Base-by-base conservation (phyloP, 2,888 invertebrate species). In the Desoria tigrina region DNA sequence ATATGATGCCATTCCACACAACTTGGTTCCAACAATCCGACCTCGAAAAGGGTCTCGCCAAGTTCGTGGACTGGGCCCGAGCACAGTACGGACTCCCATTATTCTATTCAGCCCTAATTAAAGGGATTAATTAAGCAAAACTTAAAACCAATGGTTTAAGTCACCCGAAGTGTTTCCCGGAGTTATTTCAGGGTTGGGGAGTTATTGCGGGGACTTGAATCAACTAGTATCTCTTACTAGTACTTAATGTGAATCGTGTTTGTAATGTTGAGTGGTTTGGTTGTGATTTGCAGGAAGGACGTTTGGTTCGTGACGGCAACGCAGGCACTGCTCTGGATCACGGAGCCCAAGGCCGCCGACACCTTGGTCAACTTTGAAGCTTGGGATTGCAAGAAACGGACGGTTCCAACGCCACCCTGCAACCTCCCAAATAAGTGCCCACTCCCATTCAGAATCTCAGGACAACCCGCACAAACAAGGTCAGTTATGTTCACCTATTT, bases 1-100 rank as follows among this genome's bases (percentile, higher is more conserved):
- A 94, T 80, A 92, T 93, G 92, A 92, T 94, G 92, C 88, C 94
- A 0, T 90, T 94, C 86, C 95, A 96, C 79, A 94, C 95, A 1
- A 94, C 94, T 81, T 96, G 96, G 96, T 95, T 96, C 84, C 92
- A 89, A 79, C 91, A 89, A 76, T 91, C 90, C 78, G 90, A 87
- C 77, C 82, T 92, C 14, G 92, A 92, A 79, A 83, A 83, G 65
- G 94, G 93, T 23, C 82, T 94, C 1, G 88, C 90, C 76, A 91
- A 91, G 80, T 94, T 94, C 81, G 81, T 94, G 65, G 88, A 89
- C 74, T 93, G 92, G 89, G 86, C 88, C 0, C 82, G 87, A 49
- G 84, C 85, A 73, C 81, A 87, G 89, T 89, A 81, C 85, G 87
- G 84, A 74, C 57, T 50, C 21, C 16, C 54, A n/a, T 54, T 21